Evolutionary conservation across 2,797 vertebrate genomes (phyloP), one percentile per base, ranked within the genome.

Genomic region (Merluccius polli): DNA sequence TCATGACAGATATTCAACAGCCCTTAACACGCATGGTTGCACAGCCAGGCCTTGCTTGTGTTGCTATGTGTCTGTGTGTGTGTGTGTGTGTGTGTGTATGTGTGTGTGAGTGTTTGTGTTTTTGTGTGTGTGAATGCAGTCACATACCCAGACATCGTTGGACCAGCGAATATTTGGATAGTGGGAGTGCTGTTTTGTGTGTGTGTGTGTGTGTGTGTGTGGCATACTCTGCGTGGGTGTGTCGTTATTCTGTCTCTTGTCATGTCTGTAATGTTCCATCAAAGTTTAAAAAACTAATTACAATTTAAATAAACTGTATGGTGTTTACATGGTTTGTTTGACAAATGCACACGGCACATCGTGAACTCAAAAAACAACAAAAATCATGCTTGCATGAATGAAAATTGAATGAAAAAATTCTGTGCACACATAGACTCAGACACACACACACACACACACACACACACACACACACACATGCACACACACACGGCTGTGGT

Each of bases 1-100:
- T 79, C 73, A 32, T 77, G n/a, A 78, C 71, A 81, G 74, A 81
- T 75, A 75, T 77, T 63, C 78, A 44, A 67, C 74, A 76, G 31
- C 38, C 72, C 77, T 77, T 71, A 16, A 75, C 81, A 78, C 73
- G 72, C 69, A 80, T 78, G 73, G 74, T 68, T 74, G 72, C 72
- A 75, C 44, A 41, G 67, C 74, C 41, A 41, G 29, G 75, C 24
- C 70, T 63, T 75, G n/a, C 69, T 29, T 80, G 74, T 48, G 73
- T 48, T 27, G 36, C 31, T 29, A 63, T 33, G 31, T 38, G n/a
- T 33, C 24, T 78, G 71, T 71, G 76, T 33, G 27, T 76, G 36
- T 70, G 38, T 75, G 38, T 30, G 31, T 72, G n/a, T 72, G 15
- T 68, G 35, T 76, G 69, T 70, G 77, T 70, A n/a, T 75, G 71